Conservation (phyloP, 2,797 vertebrate genomes). For the Pipistrellus nathusii region DNA sequence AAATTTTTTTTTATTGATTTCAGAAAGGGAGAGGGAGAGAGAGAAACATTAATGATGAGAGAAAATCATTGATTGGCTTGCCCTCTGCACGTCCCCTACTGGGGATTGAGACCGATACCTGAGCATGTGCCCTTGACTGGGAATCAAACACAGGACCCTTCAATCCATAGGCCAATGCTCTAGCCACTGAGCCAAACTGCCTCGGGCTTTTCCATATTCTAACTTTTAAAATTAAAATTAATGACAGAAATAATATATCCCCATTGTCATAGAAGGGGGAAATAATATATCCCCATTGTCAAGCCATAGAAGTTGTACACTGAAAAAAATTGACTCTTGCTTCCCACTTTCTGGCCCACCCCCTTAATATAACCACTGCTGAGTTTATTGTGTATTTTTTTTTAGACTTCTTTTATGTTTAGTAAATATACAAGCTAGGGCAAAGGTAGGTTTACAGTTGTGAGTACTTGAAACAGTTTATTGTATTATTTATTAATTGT, state of each 20-base stretch:
- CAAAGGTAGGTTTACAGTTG: background rate
- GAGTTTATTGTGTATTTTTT: slow-evolving; percentile 21
- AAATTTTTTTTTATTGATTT: too few relatives aligned
- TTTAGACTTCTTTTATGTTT: background rate
- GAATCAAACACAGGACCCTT: too few relatives aligned
- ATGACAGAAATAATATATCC: background rate
- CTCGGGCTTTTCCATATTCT: slow-evolving; percentile 25
- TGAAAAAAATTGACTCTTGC: background rate
- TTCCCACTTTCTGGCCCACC: background rate
- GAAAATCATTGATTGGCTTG: too few relatives aligned
- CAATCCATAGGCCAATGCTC: too few relatives aligned
- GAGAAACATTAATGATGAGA: too few relatives aligned
- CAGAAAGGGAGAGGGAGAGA: too few relatives aligned
- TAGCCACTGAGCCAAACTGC: too few relatives aligned
- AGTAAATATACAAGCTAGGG: background rate
- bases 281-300: background rate
- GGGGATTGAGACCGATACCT: too few relatives aligned
- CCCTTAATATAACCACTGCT: background rate
- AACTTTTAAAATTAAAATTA: slow-evolving; percentile 31
- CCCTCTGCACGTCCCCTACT: too few relatives aligned
- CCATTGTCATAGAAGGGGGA: background rate
- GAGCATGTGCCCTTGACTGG: too few relatives aligned
- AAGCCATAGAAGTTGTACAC: background rate
- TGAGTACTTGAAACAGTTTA: background rate
- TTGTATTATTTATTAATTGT: background rate